Conservation (phyloP, 2,888 invertebrate species). For the Melieria picta region DNA sequence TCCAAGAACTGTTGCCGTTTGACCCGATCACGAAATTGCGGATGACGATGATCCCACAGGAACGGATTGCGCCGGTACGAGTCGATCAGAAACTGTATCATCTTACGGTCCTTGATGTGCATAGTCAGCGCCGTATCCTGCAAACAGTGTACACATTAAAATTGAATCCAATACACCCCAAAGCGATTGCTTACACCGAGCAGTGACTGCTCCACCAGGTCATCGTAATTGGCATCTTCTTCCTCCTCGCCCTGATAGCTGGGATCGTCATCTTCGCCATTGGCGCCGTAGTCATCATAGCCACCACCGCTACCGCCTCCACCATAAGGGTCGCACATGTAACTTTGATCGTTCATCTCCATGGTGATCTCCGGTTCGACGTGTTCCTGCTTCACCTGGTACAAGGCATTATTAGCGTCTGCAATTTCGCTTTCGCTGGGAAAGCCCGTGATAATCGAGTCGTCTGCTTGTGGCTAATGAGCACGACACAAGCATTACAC, state of each 20-base stretch:
- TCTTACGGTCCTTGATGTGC: conserved; percentile 61
- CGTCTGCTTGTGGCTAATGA: conserved; percentile 5
- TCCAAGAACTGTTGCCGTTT: conserved; percentile 58
- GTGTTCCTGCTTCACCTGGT: conserved; percentile 46
- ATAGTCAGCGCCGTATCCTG: conserved; percentile 54
- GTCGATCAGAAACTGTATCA: conserved; percentile 60
- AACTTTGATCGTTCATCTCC: conserved; percentile 39
- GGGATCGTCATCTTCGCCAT: conserved; percentile 46
- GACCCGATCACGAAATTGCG: conserved; percentile 59
- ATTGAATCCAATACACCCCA: not conserved
- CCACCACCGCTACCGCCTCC: conserved; percentile 13
- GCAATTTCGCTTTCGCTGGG: conserved; percentile 39
- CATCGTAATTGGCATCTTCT: conserved; percentile 56
- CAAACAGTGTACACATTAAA: conserved; percentile 14
- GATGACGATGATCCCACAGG: conserved; percentile 60
- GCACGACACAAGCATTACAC: not conserved
- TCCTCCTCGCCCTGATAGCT: conserved; percentile 37
- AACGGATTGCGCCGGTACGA: conserved; percentile 60
- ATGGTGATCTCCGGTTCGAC: conserved; percentile 49
- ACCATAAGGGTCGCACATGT: conserved; percentile 39
- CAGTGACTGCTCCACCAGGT: conserved; percentile 59
- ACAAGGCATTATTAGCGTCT: conserved; percentile 34
- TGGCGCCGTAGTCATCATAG: conserved; percentile 40
- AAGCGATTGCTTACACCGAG: conserved; percentile 51
- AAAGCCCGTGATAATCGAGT: conserved; percentile 28